Base-by-base conservation (phyloP, 2,888 invertebrate genomes). In the Gnatocerus cornutus region DNA sequence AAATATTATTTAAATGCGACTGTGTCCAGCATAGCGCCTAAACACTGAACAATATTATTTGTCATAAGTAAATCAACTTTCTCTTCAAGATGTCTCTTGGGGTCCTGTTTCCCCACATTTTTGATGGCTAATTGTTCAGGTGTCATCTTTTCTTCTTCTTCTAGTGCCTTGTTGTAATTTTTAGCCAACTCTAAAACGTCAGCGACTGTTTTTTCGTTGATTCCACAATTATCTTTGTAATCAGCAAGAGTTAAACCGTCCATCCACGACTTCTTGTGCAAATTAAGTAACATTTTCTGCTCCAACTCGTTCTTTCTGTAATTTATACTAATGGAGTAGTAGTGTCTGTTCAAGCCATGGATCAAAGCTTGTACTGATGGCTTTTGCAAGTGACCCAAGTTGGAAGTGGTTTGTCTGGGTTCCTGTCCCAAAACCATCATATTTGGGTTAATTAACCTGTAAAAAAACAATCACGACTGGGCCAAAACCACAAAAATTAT, bases 71-170 rank as follows among this genome's bases (percentile, higher is more conserved):
- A 92, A 85, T 98, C 97, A 13, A 98, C 98, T 87, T 98, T 97
- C 84, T 99, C 99, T 86, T 99, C 98, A 84, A 99, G 89, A 91
- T 99, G 99, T 77, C 99, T 91, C 87, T 99, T 99, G 14, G 99
- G 99, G 85, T 99, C 99, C 86, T 97, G 95, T 86, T 96, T 99
- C 62, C 99, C 99, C 70, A 99, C 99, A 87, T 99, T 99, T 86
- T 99, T 99, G 81, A 99, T 99, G 13, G 98, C 99, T 85, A 99
- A 87, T 84, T 99, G 99, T 85, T 99, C 98, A 0, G 98, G 96
- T 2, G 99, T 99, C 98, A 99, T 98, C 85, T 97, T 98, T 82
- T 99, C 99, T 84, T 99, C 99, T 79, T 99, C 99, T 86, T 99
- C 99, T 71, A 99, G 87, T 5, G 99, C 96, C 89, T 92, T 84